phyloP scores from a whole-genome alignment of 30 jellyfish, hydroid and myxozoan species.

The Turritopsis dohrnii region DNA sequence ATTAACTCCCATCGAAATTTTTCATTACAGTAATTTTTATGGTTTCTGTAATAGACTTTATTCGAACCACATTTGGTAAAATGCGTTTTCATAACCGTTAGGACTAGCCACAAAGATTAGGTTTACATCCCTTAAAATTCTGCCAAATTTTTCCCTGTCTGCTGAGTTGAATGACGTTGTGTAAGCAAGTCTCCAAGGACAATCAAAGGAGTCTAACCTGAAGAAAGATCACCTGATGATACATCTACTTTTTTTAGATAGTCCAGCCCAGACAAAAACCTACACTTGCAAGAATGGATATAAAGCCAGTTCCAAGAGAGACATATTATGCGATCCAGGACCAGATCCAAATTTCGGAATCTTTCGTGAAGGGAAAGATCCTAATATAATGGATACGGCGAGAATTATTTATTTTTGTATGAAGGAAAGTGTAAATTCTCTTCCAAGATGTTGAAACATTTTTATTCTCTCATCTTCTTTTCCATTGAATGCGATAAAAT shows the following conservation, averaged over 20 bases:
- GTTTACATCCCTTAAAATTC: too few relatives aligned
- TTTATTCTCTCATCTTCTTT: background rate
- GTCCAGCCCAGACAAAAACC: background rate
- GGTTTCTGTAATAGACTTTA: too few relatives aligned
- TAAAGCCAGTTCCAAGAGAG: constrained; percentile 27
- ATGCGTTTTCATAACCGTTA: too few relatives aligned
- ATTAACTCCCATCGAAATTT: too few relatives aligned
- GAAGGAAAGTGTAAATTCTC: constrained; percentile 12
- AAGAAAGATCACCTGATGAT: background rate
- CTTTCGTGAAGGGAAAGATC: constrained; percentile 33
- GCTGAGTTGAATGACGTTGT: too few relatives aligned
- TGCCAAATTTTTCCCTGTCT: too few relatives aligned
- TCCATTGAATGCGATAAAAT: background rate
- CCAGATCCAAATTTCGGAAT: constrained; percentile 36
- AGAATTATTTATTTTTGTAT: constrained; percentile 26
- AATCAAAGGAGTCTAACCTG: too few relatives aligned
- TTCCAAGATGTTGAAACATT: constrained; percentile 8
- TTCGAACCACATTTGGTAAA: too few relatives aligned
- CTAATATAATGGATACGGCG: constrained; percentile 28
- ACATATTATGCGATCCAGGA: constrained; percentile 21
- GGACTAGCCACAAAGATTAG: too few relatives aligned
- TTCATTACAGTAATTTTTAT: too few relatives aligned
- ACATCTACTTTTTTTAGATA: background rate
- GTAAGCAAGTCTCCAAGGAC: too few relatives aligned
- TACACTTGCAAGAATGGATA: constrained; percentile 20